phyloP scores from a whole-genome alignment of 2,113 vertebrate species.

The Chionodraco myersi region DNA sequence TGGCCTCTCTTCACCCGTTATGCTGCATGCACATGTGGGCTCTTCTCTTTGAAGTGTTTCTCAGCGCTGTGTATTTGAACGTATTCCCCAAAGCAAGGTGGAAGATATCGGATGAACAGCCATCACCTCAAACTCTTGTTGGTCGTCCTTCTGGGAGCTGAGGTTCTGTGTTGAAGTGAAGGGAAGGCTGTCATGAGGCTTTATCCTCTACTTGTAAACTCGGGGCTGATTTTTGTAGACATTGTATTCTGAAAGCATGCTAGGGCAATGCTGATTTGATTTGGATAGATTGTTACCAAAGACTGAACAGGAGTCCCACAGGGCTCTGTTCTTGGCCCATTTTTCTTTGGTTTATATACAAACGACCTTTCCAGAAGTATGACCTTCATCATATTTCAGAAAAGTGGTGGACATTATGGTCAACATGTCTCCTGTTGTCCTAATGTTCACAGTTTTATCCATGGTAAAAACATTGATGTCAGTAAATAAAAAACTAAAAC shows the following conservation, averaged over 20 bases:
- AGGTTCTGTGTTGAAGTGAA: not conserved
- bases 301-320: slow-evolving; percentile 6
- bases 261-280: not conserved
- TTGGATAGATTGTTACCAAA: not conserved
- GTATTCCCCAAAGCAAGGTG: not conserved
- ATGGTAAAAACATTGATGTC: no score
- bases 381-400: not conserved
- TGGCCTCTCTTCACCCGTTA: not conserved
- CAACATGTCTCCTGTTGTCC: no score
- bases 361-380: not conserved
- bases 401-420: not conserved
- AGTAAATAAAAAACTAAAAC: no score
- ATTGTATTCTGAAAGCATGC: not conserved
- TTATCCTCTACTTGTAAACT: not conserved
- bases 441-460: no score
- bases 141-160: not conserved
- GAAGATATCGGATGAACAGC: slow-evolving; percentile 3
- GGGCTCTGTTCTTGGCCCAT: not conserved
- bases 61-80: not conserved
- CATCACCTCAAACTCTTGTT: slow-evolving; percentile 19
- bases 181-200: not conserved
- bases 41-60: not conserved
- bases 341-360: not conserved
- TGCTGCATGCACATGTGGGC: slow-evolving; percentile 10
- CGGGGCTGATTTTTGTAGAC: not conserved